Evolutionary conservation across 2,888 invertebrate genomes (phyloP).

Genomic region (Epistrophella euchroma): DNA sequence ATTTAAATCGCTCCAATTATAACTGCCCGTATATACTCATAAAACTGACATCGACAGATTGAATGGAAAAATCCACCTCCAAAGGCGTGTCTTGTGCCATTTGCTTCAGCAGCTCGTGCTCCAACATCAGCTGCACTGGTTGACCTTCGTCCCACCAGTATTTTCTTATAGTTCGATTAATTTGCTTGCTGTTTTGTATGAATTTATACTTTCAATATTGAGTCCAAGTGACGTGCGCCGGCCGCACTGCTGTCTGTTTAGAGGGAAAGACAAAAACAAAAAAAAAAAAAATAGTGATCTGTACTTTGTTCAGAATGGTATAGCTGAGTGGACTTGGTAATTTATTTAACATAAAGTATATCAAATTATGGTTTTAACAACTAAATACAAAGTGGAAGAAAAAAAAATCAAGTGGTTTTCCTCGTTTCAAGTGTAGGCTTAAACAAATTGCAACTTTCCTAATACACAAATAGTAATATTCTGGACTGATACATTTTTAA

Average conservation of each 20-base stretch:
- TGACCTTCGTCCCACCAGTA: conserved; percentile 53
- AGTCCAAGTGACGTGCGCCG: conserved; percentile 36
- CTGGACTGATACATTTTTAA: not conserved
- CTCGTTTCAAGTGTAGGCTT: not conserved
- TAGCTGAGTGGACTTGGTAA: conserved; percentile 1
- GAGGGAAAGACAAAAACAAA: not conserved
- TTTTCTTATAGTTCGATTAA: conserved; percentile 39
- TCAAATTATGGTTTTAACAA: not conserved
- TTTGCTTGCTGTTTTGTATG: not conserved
- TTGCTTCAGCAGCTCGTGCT: conserved; percentile 48
- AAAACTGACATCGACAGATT: conserved; percentile 11
- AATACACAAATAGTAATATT: not conserved
- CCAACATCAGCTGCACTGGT: conserved; percentile 36
- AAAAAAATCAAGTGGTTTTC: conserved; percentile 1
- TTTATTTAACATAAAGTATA: conserved; percentile 26
- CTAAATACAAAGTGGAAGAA: conserved; percentile 1
- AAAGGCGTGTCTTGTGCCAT: conserved; percentile 61
- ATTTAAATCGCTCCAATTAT: conserved; percentile 59
- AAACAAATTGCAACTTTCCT: not conserved
- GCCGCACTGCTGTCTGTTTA: not conserved
- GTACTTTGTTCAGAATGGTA: conserved; percentile 24
- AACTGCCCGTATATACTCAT: conserved; percentile 26
- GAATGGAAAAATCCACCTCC: conserved; percentile 40
- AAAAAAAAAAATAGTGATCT: not conserved
- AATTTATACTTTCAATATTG: conserved; percentile 39